A percentile compares a stretch with the other conserved stretches of the same genome.
Conservation (phyloP, 2,113 vertebrate genomes). For the Vidua chalybeata region DNA sequence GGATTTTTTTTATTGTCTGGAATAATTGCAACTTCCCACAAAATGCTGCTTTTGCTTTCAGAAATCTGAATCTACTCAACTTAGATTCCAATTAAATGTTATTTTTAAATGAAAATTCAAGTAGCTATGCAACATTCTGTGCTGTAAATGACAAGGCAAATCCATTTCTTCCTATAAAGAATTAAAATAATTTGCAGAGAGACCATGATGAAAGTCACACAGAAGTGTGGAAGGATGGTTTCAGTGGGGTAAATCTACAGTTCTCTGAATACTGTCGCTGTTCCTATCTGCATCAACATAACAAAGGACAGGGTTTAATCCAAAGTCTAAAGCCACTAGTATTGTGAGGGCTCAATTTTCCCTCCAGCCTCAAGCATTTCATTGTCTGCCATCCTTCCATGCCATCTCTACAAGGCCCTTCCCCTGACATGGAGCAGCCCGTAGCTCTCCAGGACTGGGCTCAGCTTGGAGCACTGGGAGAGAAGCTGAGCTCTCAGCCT, state of each 20-base stretch:
- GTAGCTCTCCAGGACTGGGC: not conserved
- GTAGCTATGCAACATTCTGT: not conserved
- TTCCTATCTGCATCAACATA: not conserved
- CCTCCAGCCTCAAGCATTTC: not conserved
- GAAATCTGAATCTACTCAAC: not conserved
- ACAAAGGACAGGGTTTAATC: not conserved
- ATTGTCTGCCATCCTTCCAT: not conserved
- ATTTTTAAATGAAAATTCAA: not conserved
- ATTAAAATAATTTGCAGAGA: conserved; percentile 2
- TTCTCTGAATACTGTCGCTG: not conserved
- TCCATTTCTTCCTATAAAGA: not conserved
- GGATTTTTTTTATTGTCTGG: not conserved
- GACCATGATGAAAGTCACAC: not conserved
- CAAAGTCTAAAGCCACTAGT: not conserved
- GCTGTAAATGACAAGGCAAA: not conserved
- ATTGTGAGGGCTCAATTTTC: not conserved
- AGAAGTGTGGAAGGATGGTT: not conserved
- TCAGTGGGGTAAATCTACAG: not conserved
- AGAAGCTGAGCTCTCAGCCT: not conserved
- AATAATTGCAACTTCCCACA: not conserved
- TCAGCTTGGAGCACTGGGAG: not conserved
- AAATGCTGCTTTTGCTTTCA: not conserved
- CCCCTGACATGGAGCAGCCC: accelerated
- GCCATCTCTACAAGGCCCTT: not conserved
- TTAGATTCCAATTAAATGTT: not conserved